These are phyloP conservation scores for Xylocopa sonorina DNA, from an alignment of 1,140 invertebrate genomes.

Conservation along the genomic window DNA sequence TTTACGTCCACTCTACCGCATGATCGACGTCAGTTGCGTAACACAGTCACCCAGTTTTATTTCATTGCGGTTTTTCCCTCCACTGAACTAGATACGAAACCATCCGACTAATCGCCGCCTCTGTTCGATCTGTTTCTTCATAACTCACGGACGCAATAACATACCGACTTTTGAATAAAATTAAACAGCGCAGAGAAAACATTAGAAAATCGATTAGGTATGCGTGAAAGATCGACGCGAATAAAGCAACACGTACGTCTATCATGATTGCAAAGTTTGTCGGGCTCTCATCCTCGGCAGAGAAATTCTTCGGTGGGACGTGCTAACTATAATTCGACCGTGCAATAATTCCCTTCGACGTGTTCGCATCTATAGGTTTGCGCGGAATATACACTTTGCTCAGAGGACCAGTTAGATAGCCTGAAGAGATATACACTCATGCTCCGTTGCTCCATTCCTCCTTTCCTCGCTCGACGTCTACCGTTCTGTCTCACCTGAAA, in stretches of 20 bases:
- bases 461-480: neutral
- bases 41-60: conserved; percentile 17
- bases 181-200: neutral
- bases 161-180: neutral
- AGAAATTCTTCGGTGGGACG: conserved; percentile 17
- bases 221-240: neutral
- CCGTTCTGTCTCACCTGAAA: neutral
- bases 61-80: conserved; percentile 18
- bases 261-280: neutral
- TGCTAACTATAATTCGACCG: conserved; percentile 11
- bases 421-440: conserved; percentile 12
- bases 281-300: neutral
- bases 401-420: conserved; percentile 31
- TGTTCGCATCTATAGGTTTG: neutral
- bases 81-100: neutral
- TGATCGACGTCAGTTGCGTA: conserved; percentile 27
- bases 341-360: conserved; percentile 42
- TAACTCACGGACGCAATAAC: neutral
- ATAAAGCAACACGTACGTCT: neutral
- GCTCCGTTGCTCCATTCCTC: neutral
- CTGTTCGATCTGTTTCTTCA: neutral
- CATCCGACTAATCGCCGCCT: conserved; percentile 4
- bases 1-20: neutral
- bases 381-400: conserved; percentile 27
- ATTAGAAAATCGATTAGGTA: neutral